Conservation (phyloP, 2,113 vertebrate species). For the Entomyzon cyanotis region DNA sequence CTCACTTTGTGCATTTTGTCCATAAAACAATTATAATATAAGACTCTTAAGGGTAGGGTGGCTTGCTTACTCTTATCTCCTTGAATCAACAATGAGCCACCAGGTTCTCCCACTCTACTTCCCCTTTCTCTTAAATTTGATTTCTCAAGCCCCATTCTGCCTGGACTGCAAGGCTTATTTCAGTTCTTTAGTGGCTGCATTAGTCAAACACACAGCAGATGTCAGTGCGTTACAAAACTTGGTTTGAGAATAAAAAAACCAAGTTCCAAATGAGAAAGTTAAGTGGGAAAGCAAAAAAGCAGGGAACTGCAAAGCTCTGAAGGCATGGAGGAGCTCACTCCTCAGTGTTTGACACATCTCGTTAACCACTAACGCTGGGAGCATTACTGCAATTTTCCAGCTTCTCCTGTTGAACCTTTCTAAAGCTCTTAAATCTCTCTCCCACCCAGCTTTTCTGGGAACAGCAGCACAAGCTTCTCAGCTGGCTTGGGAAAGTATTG, state of each 20-base stretch:
- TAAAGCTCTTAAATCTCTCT: background rate
- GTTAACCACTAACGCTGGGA: background rate
- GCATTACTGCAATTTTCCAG: background rate
- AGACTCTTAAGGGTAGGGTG: background rate
- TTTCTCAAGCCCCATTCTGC: accelerated
- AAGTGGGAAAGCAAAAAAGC: background rate
- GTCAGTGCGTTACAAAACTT: slow-evolving; percentile 67
- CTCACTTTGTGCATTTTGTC: background rate
- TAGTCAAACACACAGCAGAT: slow-evolving; percentile 69
- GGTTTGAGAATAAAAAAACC: background rate
- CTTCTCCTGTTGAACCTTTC: background rate
- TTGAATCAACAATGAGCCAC: background rate
- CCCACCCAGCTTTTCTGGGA: background rate
- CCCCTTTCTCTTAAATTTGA: background rate
- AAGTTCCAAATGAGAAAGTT: background rate
- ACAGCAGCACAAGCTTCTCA: background rate
- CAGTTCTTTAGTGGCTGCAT: background rate
- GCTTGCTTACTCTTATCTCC: background rate
- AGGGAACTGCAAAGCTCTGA: background rate
- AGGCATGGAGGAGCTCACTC: background rate
- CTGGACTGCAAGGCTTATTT: background rate
- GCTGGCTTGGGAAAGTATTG: background rate
- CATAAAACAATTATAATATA: background rate
- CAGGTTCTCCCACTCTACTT: background rate
- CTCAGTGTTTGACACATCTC: background rate